Base-by-base conservation (phyloP, 2,113 vertebrate species). In the Sylvietta virens region DNA sequence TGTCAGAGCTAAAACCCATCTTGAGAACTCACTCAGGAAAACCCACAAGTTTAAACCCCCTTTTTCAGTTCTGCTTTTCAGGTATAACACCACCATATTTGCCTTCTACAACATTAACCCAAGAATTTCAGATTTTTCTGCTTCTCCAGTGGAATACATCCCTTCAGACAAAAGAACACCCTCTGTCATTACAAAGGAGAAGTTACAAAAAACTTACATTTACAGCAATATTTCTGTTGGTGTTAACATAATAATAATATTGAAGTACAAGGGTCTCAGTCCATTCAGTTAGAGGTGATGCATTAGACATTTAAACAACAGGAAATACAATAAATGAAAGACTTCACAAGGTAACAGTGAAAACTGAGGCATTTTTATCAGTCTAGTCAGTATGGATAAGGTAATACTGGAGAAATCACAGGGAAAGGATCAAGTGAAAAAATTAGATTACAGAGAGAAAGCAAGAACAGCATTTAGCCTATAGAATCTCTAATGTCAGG, bases 401-500 rank as follows among this genome's bases (percentile, higher is more conserved):
- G 33, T 31, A 67, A 71, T 17, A 31, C 10, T 15, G 50, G 35
- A 65, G 21, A 71, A 74, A 19, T 16, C n/a, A 69, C 37, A 86
- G 10, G 5, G 14, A 90, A 80, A 91, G 3, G 26, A 88, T 30
- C 10, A 65, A 61, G 7, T 17, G 11, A 53, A 77, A 71, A 61
- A 53, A 9, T 14, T 1, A 61, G n/a, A 65, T 19, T 31, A 64
- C 45, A 56, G 30, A 84, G 18, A 50, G 8, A n/a, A 79, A 90
- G 27, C 3, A 1, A 88, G 24, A 40, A 77, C 2, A 88, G 23
- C 15, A 33, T 72, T 73, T 53, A 30, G 13, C 28, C 50, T 66
- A 15, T 0, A 3, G 26, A 26, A 39, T 7, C 23, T 39, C 31
- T 2, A 33, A 7, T 15, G 5, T 42, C 44, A 58, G 18, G 2